phyloP scores from a whole-genome alignment of 92 coral and sea anemone species.

The Parazoanthus swiftii region DNA sequence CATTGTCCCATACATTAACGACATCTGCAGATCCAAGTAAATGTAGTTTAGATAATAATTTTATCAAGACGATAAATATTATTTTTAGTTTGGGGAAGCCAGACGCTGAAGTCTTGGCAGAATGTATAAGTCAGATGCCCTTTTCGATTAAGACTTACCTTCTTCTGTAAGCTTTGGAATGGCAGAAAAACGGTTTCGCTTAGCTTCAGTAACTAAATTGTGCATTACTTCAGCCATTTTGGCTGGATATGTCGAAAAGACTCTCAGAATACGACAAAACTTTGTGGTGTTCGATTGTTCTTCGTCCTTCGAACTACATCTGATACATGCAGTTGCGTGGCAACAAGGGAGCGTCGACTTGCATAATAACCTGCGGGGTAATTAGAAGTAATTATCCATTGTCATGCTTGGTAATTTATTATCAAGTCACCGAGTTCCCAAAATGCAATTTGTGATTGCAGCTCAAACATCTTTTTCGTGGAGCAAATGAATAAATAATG shows the following conservation, averaged over 20 bases:
- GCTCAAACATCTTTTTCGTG: too few species aligned
- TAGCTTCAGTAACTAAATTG: conserved; percentile 85
- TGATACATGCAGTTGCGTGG: conserved; percentile 37
- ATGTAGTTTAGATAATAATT: background rate
- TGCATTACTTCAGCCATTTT: conserved; percentile 91
- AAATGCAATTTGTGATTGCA: background rate
- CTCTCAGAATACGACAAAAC: background rate
- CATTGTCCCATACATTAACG: conserved; percentile 94
- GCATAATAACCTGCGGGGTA: conserved; percentile 21
- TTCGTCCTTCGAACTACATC: conserved; percentile 28
- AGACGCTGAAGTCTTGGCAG: background rate
- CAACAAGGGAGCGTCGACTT: conserved; percentile 35
- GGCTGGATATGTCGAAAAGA: conserved; percentile 50
- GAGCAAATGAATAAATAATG: too few species aligned
- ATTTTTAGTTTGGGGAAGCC: conserved; percentile 35
- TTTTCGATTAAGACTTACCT: conserved; percentile 57
- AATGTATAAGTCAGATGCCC: conserved; percentile 13
- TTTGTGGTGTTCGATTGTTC: background rate
- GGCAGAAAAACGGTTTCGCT: conserved; percentile 88
- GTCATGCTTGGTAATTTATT: conserved; percentile 43
- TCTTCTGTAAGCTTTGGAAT: conserved; percentile 95
- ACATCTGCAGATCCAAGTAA: conserved; percentile 62
- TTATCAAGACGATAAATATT: background rate
- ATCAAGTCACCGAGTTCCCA: conserved; percentile 3
- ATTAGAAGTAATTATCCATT: conserved; percentile 39